Base-by-base conservation (phyloP, 2,797 vertebrate species). In the Gobio occitaniae region DNA sequence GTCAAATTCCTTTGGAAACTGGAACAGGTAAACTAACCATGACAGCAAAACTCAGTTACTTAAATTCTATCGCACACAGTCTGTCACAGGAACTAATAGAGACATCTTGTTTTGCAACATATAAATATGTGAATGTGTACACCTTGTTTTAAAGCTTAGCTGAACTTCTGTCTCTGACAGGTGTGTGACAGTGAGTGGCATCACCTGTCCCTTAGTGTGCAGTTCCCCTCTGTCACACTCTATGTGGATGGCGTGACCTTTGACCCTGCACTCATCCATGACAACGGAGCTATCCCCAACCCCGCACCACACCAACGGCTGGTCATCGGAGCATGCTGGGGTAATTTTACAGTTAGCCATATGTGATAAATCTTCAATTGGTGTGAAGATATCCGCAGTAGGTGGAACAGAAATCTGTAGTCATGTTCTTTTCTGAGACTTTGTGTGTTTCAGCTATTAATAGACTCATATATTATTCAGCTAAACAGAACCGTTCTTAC, bases 1-100 rank as follows among this genome's bases (percentile, higher is more conserved):
- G 97, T 99, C 91, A 99, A 99, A 92, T 99, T 99, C 93, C 96
- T 99, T 87, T 99, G 98, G 98, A 99, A 99, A 93, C 94, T 99
- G 88, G 98, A 99, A 90, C 98, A 99, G 98, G 98, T 99, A 94
- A 94, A 91, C 80, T 52, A 70, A 80, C 88, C 87, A 15, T 66
- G 25, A 84, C 25, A 25, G 77, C 38, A 21, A 54, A 19, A 44
- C 48, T 79, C 65, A 25, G 41, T 74, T 50, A 17, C n/a, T 54
- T 52, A 44, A 8, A 29, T 52, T 19, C 69, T 52, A 17, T 63
- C 78, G 13, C n/a, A 9, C 50, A 47, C 59, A 63, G 59, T 48
- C 63, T 48, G 17, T 68, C 25, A 13, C 47, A 38, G 47, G 25
- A 79, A 29, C 44, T 66, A n/a, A 69, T 6, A 8, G 11, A 52